A percentile compares a stretch with the other conserved stretches of the same genome.
Conservation (phyloP, 2,797 vertebrate genomes). For the Carcharodon carcharias region DNA sequence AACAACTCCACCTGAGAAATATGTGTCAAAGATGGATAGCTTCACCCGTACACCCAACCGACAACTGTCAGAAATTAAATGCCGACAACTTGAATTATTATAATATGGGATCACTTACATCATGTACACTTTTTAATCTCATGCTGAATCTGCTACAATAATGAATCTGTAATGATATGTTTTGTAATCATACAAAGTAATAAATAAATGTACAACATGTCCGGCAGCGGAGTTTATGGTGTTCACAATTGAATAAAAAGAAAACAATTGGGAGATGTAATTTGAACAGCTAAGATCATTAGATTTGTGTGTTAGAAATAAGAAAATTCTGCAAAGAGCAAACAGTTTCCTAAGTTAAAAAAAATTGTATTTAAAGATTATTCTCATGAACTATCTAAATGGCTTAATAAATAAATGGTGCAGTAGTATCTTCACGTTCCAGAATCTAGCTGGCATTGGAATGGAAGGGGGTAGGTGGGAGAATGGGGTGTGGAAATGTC, state of each 20-base stretch:
- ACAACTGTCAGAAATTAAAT: slow-evolving; percentile 44
- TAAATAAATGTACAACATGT: slow-evolving; percentile 19
- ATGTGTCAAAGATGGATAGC: slow-evolving; percentile 51
- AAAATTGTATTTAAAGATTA: not conserved
- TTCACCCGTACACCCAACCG: slow-evolving; percentile 55
- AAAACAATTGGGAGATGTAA: not conserved
- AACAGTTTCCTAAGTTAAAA: not conserved
- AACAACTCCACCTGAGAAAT: slow-evolving; percentile 51
- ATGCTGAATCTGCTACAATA: not conserved
- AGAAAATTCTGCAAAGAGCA: not conserved
- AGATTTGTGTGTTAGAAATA: not conserved
- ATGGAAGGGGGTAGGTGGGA: not conserved
- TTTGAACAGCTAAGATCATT: not conserved
- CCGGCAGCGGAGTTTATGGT: not conserved
- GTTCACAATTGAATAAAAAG: not conserved
- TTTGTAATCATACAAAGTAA: not conserved
- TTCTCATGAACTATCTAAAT: not conserved
- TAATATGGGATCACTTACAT: slow-evolving; percentile 35
- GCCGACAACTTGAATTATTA: slow-evolving; percentile 49
- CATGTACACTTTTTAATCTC: not conserved
- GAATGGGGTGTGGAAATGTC: too few relatives aligned
- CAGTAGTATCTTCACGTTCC: not conserved
- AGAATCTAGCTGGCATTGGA: not conserved
- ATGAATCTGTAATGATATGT: not conserved
- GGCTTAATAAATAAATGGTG: not conserved